These are phyloP conservation scores for Solenopsis invicta DNA, from an alignment of 1,140 invertebrate genomes.

Conservation along the genomic window DNA sequence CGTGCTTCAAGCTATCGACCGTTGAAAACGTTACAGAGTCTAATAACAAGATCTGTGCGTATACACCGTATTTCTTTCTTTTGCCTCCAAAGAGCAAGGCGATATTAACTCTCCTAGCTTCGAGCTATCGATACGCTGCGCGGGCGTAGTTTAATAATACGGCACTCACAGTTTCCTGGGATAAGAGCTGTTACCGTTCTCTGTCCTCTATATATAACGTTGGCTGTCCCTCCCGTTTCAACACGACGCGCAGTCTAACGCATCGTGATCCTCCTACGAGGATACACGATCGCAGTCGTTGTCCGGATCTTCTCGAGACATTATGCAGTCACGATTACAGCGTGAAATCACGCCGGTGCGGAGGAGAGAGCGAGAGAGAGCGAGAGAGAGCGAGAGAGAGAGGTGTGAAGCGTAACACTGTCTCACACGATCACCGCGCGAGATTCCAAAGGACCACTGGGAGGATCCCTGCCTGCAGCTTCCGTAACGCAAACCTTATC, in stretches of 20 bases:
- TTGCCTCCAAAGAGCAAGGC: background rate
- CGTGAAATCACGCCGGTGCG: constrained; percentile 19
- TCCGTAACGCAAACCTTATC: constrained; percentile 43
- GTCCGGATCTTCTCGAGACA: background rate
- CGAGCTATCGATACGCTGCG: constrained; percentile 23
- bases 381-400: too few species aligned
- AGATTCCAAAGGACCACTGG: constrained; percentile 28
- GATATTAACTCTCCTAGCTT: constrained; percentile 9
- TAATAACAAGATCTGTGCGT: constrained; percentile 23
- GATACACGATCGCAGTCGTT: background rate
- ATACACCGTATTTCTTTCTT: background rate
- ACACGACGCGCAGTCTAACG: background rate
- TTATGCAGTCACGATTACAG: constrained; percentile 19
- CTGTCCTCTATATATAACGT: background rate
- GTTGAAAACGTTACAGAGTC: background rate
- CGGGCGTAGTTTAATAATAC: constrained; percentile 6
- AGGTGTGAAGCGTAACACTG: constrained; percentile 2
- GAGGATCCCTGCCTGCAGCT: background rate
- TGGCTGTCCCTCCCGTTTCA: background rate
- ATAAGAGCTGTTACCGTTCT: background rate
- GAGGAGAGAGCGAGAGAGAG: background rate
- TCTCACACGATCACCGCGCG: background rate
- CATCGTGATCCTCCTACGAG: background rate
- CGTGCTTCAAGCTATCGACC: background rate
- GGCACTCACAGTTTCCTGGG: background rate